Conservation (phyloP, 2,888 invertebrate species). For the Petrolisthes manimaculis region DNA sequence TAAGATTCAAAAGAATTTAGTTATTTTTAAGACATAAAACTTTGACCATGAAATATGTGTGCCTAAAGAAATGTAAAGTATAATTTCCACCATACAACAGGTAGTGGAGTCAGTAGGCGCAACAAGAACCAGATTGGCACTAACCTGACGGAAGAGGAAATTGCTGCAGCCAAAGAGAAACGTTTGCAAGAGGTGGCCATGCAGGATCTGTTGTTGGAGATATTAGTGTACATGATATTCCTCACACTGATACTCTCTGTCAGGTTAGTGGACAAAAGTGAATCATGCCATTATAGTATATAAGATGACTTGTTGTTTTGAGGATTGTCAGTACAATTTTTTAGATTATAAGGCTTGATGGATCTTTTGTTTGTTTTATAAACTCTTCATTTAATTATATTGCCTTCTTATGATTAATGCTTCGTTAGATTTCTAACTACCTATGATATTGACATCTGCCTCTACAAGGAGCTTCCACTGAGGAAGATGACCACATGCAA, state of each 20-base stretch:
- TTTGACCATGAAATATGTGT: too few relatives aligned
- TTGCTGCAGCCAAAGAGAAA: conserved; percentile 37
- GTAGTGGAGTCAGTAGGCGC: conserved; percentile 7
- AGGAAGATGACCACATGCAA: too few relatives aligned
- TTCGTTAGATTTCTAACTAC: too few relatives aligned
- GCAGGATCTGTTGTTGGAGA: conserved; percentile 56
- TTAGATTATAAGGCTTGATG: background rate
- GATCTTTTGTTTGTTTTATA: too few relatives aligned
- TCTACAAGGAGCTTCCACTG: too few relatives aligned
- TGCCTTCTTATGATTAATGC: too few relatives aligned
- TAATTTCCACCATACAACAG: background rate
- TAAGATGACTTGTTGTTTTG: background rate
- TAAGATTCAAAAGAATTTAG: too few relatives aligned
- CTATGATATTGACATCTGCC: too few relatives aligned
- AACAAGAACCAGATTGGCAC: conserved; percentile 39
- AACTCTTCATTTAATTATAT: too few relatives aligned
- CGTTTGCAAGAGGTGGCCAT: conserved; percentile 57
- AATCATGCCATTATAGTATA: background rate
- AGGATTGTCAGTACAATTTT: background rate
- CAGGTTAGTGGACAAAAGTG: background rate
- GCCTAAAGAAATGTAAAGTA: too few relatives aligned
- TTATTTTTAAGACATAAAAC: too few relatives aligned
- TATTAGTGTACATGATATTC: conserved; percentile 53
- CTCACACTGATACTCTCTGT: conserved; percentile 50
- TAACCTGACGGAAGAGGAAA: conserved; percentile 40